Evolutionary conservation across 2,888 invertebrate genomes (phyloP).

Genomic region (Trachelus iudaicus): DNA sequence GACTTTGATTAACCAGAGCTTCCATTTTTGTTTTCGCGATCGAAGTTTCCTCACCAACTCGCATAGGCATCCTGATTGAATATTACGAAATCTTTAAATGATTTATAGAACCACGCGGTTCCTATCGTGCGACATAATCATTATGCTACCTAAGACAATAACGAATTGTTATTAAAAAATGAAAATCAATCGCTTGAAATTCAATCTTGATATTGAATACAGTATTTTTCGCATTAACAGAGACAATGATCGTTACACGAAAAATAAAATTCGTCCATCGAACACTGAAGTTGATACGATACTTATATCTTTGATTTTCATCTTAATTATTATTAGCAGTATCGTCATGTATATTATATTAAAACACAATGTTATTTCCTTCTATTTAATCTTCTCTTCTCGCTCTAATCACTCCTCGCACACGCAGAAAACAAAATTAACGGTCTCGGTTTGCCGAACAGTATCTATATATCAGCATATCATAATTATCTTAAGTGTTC

Average conservation of each 20-base stretch:
- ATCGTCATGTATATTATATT: not conserved
- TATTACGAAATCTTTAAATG: not conserved
- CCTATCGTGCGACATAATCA: not conserved
- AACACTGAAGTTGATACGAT: not conserved
- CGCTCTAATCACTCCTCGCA: too few species aligned
- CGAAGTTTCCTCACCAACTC: too few species aligned
- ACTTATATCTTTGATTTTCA: not conserved
- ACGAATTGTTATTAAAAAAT: not conserved
- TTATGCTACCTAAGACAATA: not conserved
- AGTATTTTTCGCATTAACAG: not conserved
- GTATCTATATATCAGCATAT: not conserved
- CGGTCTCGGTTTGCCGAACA: not conserved
- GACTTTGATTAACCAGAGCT: not conserved
- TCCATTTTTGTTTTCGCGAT: not conserved
- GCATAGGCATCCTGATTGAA: not conserved
- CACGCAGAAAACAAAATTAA: not conserved
- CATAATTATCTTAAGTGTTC: not conserved
- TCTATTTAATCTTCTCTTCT: too few species aligned
- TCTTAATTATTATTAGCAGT: not conserved
- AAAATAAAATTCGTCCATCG: not conserved
- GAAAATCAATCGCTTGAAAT: not conserved
- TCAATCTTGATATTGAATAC: not conserved
- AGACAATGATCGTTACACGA: not conserved
- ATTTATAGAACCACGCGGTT: not conserved
- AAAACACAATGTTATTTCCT: too few species aligned